phyloP scores from a whole-genome alignment of 2,113 vertebrate species.

The Campylomormyrus tamandua region DNA sequence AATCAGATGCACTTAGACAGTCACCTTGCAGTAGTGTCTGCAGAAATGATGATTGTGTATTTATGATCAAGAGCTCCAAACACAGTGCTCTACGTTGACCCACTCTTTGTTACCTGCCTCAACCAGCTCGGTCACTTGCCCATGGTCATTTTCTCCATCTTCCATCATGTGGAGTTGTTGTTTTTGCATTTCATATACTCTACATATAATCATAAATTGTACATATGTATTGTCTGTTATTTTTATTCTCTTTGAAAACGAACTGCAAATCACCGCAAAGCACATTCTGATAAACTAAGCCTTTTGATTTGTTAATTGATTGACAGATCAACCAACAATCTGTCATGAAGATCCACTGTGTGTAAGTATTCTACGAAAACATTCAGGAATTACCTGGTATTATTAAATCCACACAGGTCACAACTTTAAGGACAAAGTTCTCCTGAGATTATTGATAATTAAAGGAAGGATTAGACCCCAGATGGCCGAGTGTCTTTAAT shows the following conservation, averaged over 20 bases:
- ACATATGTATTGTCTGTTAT: not conserved
- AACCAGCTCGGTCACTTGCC: not conserved
- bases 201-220: not conserved
- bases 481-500: conserved; percentile 19
- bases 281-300: not conserved
- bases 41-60: not conserved
- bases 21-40: not conserved
- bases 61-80: not conserved
- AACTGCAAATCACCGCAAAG: not conserved
- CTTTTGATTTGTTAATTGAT: not conserved
- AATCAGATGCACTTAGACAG: not conserved
- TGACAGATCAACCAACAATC: not conserved
- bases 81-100: not conserved
- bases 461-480: conserved; percentile 29
- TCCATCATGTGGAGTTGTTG: not conserved
- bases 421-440: conserved; percentile 19
- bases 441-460: conserved; percentile 31
- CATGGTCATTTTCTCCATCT: not conserved
- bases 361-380: not conserved
- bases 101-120: not conserved
- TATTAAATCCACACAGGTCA: conserved; percentile 18
- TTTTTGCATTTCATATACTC: not conserved
- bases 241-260: not conserved
- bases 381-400: not conserved
- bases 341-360: not conserved